Evolutionary conservation across 2,113 vertebrate genomes (phyloP), one percentile per base, ranked within the genome.

Genomic region (Pseudorhombus dupliciocellatus): DNA sequence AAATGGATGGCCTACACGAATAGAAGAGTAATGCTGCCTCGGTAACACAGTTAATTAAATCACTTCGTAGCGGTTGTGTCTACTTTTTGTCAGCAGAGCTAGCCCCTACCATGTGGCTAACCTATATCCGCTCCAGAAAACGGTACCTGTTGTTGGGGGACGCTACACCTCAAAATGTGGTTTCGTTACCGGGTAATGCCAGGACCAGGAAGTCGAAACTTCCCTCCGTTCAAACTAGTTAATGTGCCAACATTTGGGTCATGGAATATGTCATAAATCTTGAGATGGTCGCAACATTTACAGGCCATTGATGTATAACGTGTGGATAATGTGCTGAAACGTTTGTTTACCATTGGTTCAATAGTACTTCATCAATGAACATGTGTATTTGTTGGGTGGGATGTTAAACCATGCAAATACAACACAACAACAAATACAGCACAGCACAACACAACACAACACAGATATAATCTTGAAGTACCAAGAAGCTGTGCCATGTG

Each of bases 121-220:
- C 24, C 18, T 25, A 40, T 25, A 31, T 51, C 15, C 4, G 61
- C 40, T 61, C 1, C 25, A 51, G 20, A 60, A 66, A 79, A 76
- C 55, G 68, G 69, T 70, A 77, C 65, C 75, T 73, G 83, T 66
- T 68, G 72, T 66, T 50, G 26, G 15, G 30, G 55, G n/a, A 11
- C 21, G 44, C 44, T 40, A 46, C 20, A 25, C 20, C 64, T 54
- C 48, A 24, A n/a, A 20, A 20, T 21, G 1, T 50, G 2, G 6
- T 50, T 50, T 50, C 7, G 21, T n/a, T n/a, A 21, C 46, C 46
- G 7, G 20, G 46, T 46, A 18, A 46, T 20, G 6, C 42, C 18
- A 37, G 34, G 2, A 37, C 34, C 34, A 37, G 34, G 34, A 37
- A 3, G 15, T 20, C 16, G 8, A 22, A 24, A 52, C 50, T 18